Base-by-base conservation (phyloP, 2,113 vertebrate species). In the Petrocephalus microphthalmus region DNA sequence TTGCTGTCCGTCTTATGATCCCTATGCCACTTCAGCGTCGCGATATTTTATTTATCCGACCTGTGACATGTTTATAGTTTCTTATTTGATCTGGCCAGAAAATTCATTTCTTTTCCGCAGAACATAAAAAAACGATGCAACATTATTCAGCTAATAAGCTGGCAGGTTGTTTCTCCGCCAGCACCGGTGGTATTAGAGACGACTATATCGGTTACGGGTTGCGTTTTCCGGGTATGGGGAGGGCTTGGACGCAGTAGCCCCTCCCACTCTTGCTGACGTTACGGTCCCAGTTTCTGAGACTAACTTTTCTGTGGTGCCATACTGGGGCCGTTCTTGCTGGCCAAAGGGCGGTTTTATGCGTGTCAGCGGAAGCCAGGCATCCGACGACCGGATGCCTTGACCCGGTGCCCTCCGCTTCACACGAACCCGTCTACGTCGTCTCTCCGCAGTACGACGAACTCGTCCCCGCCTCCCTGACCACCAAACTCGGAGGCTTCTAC, bases 401-500 rank as follows among this genome's bases (percentile, higher is more conserved):
- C 4, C 17, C 5, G 42, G 11, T 60, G 86, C 29, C 5, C 53
- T n/a, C 13, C 82, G 0, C 54, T 15, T 42, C 19, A 7, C 29
- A 20, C 7, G 7, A 25, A 57, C 53, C 25, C 20, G 5, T 56
- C 78, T 49, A 6, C 37, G 7, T 19, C 37, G 83, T 83, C 3
- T 20, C 29, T 17, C 37, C 52, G n/a, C 91, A 96, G 95, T 96
- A 99, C 81, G 98, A 99, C 71, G 98, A 99, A 94, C 96, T 99
- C 91, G 98, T 99, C 71, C 98, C 98, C 37, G 98, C 98, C 42
- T 99, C 98, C 47, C 95, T 99, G 91, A 99, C 96, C 93, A 99
- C 98, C 42, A 99, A 99, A 92, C 97, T 98, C 0, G 98, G 98
- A 92, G 98, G 98, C 13, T 99, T 99, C 95, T 99, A 99, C 92